Evolutionary conservation across 2,113 vertebrate species (phyloP), one percentile per base, ranked within the genome.

Genomic region (Alosa alosa): DNA sequence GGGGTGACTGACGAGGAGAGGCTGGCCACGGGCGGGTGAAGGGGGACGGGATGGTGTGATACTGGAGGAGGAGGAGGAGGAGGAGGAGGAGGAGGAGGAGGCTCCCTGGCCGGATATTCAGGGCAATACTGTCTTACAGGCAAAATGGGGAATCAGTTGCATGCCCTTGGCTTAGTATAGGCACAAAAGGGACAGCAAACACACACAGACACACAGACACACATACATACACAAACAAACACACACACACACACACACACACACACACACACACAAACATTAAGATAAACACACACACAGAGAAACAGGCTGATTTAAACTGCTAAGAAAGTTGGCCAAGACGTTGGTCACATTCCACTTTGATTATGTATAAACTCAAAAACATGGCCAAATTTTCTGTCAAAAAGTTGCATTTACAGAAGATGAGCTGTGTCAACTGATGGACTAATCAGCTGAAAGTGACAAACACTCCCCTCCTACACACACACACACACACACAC

Each of bases 241-340:
- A 82, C 45, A 82, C 60, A 64, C 60, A 64, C 60, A 64, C 60
- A 64, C 60, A 64, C 44, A 90, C 81, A 90, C 89, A 92, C 89
- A 93, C 60, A 86, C 90, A 91, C 89, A 87, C 78, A 91, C 90
- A 86, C 81, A 82, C 82, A 36, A 49, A 82, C 84, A n/a, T n/a
- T n/a, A n/a, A n/a, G n/a, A n/a, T n/a, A n/a, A n/a, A 75, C 31
- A 75, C 31, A 75, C 31, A 75, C 68, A 90, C 88, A 92, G 88
- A 93, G 57, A 86, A 89, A 91, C 89, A 78, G 72, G 25, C 72
- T 5, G 72, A 78, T 78, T 36, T 3, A 18, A 31, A 75, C 25
- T 39, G 68, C 31, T 31, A 15, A 78, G 31, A 39, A 78, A 78
- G 72, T 78, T 78, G 64, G 64, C 20, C 31, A 78, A 36, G 31